Evolutionary conservation across 2,888 invertebrate species (phyloP), one percentile per base, ranked within the genome.

Genomic region (Hyposoter dolosus): DNA sequence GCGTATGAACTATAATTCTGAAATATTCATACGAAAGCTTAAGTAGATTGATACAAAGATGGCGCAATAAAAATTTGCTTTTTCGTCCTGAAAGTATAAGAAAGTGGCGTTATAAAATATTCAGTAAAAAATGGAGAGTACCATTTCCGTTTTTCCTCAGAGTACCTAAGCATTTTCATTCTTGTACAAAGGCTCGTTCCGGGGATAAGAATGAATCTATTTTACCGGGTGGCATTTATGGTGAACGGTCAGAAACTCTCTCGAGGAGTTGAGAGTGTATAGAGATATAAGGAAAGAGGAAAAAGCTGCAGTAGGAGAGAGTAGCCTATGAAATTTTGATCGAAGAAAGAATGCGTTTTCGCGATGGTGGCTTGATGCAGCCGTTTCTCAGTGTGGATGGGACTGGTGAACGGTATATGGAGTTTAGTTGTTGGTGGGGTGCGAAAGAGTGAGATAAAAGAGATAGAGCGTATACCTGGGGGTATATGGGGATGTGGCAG

Each of bases 311-410:
- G 69, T 50, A 56, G 53, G 23, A 68, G 32, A 82, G 81, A 86
- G 86, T 84, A 83, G 88, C 83, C 86, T 71, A 88, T 88, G 88
- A 88, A 88, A 88, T 81, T 88, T 88, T 88, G 86, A 88, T 88
- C 87, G 87, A 88, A 88, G 83, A 86, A 88, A 88, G 86, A 86
- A 87, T 88, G 84, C 88, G 60, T 86, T 84, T 87, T 82, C 86
- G 83, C 86, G 78, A 84, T 86, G 83, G 86, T 77, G 86, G 83
- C 77, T 82, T 19, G 69, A 76, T 77, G 80, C 80, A 85, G 60
- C 75, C 35, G 45, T 45, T 50, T 69, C 75, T 35, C 66, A 35
- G 71, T 19, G 45, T 23, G 35, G 69, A 81, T 71, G 76, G 45
- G 76, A 53, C 80, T 71, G 83, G 78, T 71, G 79, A 85, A 82